Conservation (phyloP, 2,797 vertebrate species). For the Simalia tracyae region DNA sequence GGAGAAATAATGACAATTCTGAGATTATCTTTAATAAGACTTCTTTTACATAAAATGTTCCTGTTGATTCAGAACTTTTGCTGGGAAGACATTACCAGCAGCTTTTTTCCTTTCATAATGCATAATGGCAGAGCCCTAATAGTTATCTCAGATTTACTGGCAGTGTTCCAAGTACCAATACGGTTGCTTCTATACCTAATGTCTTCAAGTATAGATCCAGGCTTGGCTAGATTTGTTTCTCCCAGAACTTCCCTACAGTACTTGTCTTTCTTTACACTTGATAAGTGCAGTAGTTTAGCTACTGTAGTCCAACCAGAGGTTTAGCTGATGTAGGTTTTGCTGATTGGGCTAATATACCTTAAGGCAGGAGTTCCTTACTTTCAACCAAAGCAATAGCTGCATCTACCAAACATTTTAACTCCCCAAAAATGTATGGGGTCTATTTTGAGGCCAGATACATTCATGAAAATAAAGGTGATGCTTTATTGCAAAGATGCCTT, state of each 20-base stretch:
- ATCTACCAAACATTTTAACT: not conserved
- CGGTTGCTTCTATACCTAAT: slow-evolving; percentile 24
- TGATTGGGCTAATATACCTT: not conserved
- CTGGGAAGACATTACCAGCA: not conserved
- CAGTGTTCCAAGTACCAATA: not conserved
- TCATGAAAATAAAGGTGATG: not conserved
- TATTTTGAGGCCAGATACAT: not conserved
- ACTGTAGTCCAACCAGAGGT: not conserved
- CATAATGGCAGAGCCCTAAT: not conserved
- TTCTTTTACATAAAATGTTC: slow-evolving; percentile 4
- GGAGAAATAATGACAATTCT: slow-evolving; percentile 1
- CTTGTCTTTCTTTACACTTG: not conserved
- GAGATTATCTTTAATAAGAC: slow-evolving; percentile 2
- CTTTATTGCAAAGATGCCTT: not conserved
- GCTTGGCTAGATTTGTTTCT: not conserved
- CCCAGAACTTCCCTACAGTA: not conserved
- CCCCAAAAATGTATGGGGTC: not conserved
- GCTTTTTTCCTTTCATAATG: slow-evolving; percentile 3
- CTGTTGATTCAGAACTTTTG: slow-evolving; percentile 2
- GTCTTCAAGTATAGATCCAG: not conserved
- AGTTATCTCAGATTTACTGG: not conserved
- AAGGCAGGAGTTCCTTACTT: not conserved
- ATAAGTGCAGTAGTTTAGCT: not conserved
- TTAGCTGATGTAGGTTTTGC: not conserved
- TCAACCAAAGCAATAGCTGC: not conserved